These are phyloP conservation scores for Plectrocnemia conspersa DNA, from an alignment of 1,140 invertebrate species.

Conservation along the genomic window DNA sequence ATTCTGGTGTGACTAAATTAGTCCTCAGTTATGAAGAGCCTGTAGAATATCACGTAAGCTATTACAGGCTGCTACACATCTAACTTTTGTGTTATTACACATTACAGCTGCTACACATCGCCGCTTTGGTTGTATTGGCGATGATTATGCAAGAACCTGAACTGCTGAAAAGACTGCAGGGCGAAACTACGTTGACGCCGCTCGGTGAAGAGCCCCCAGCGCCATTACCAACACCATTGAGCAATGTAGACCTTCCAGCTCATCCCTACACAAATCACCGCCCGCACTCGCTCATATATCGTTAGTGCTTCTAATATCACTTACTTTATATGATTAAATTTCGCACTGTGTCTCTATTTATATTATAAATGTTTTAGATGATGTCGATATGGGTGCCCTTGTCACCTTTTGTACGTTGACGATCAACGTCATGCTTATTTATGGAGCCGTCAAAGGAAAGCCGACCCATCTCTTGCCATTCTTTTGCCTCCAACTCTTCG, in stretches of 20 bases:
- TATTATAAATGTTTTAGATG: conserved; percentile 52
- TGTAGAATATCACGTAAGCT: too few species aligned
- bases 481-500: conserved; percentile 83
- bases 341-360: conserved; percentile 2
- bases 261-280: conserved; percentile 50
- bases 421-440: conserved; percentile 76
- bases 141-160: conserved; percentile 68
- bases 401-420: conserved; percentile 73
- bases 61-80: neutral
- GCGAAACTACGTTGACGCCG: conserved; percentile 41
- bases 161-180: conserved; percentile 53
- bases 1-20: too few species aligned
- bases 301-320: too few species aligned
- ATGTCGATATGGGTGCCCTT: conserved; percentile 71
- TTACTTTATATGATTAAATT: too few species aligned
- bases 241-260: conserved; percentile 60
- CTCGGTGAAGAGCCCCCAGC: conserved; percentile 47
- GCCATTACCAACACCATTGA: conserved; percentile 60
- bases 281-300: conserved; percentile 56
- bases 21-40: too few species aligned
- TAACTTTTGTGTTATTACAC: conserved; percentile 1
- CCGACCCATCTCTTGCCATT: conserved; percentile 80
- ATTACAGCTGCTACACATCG: conserved; percentile 65
- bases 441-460: conserved; percentile 74
- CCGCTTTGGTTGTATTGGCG: conserved; percentile 65